These are phyloP conservation scores for Synanthedon andrenaeformis DNA, from an alignment of 2,888 invertebrate species.

Conservation along the genomic window DNA sequence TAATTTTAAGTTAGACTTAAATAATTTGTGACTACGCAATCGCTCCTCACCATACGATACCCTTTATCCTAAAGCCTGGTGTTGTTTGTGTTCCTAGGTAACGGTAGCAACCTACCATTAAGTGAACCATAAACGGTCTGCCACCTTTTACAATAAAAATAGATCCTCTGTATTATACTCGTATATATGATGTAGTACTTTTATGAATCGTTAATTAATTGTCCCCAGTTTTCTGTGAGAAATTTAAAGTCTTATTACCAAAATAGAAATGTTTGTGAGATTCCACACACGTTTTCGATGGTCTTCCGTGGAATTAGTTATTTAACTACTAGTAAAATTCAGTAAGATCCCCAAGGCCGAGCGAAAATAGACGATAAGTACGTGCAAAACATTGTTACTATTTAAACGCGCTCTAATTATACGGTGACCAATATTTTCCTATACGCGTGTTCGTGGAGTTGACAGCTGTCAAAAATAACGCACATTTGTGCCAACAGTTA, in stretches of 20 bases:
- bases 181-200: too few relatives aligned
- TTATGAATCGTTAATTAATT: too few relatives aligned
- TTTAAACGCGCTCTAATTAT: constrained; percentile 41
- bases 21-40: too few relatives aligned
- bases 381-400: constrained; percentile 37
- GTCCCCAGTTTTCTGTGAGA: too few relatives aligned
- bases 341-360: constrained; percentile 43
- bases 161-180: too few relatives aligned
- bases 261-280: not conserved
- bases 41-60: too few relatives aligned
- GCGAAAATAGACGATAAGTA: constrained; percentile 42
- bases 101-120: too few relatives aligned
- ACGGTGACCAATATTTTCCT: constrained; percentile 28
- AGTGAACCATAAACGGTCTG: too few relatives aligned
- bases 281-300: not conserved
- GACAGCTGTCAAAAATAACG: constrained; percentile 28
- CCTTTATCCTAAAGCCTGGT: too few relatives aligned
- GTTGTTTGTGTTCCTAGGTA: too few relatives aligned
- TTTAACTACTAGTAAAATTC: constrained; percentile 25
- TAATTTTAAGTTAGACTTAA: too few relatives aligned
- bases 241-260: not conserved
- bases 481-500: constrained; percentile 17
- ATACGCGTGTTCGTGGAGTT: constrained; percentile 25
- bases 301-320: not conserved
- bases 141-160: too few relatives aligned